These are phyloP conservation scores for Heliconius himera DNA, from an alignment of 1,140 invertebrate genomes.

Conservation along the genomic window DNA sequence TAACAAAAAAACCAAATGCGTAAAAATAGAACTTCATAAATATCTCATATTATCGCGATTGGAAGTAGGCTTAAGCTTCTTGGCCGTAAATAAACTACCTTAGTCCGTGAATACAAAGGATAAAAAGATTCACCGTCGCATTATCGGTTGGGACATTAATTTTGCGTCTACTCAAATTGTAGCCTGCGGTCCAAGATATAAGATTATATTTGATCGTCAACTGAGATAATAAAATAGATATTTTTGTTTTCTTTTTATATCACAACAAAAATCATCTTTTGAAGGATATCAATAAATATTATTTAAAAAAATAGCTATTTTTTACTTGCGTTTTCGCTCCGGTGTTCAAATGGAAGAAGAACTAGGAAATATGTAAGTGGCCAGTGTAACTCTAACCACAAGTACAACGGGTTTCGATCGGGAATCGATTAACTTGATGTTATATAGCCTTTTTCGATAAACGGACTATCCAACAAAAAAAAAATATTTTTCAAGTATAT, in stretches of 20 bases:
- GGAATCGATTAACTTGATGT: too few relatives aligned
- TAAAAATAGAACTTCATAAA: constrained; percentile 7
- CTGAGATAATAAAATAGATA: neutral
- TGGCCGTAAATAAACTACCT: constrained; percentile 51
- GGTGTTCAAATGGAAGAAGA: too few relatives aligned
- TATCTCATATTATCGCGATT: constrained; percentile 16
- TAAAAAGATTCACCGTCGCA: constrained; percentile 61
- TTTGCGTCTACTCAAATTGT: constrained; percentile 67
- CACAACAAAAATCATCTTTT: too few relatives aligned
- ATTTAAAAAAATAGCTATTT: too few relatives aligned
- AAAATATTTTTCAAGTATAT: too few relatives aligned
- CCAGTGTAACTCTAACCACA: too few relatives aligned
- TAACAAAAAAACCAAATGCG: neutral
- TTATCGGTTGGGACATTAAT: constrained; percentile 70
- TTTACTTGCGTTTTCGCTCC: too few relatives aligned
- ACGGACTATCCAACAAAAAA: too few relatives aligned
- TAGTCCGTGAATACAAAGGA: constrained; percentile 61
- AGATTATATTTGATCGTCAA: neutral
- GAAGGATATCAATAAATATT: too few relatives aligned
- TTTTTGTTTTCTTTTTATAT: neutral
- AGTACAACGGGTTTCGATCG: too few relatives aligned
- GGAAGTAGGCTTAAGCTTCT: constrained; percentile 18
- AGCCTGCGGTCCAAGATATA: constrained; percentile 39
- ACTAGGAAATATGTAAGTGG: too few relatives aligned
- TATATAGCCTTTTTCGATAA: too few relatives aligned